Conservation (phyloP, 2,888 invertebrate species). For the Agriopis marginaria region DNA sequence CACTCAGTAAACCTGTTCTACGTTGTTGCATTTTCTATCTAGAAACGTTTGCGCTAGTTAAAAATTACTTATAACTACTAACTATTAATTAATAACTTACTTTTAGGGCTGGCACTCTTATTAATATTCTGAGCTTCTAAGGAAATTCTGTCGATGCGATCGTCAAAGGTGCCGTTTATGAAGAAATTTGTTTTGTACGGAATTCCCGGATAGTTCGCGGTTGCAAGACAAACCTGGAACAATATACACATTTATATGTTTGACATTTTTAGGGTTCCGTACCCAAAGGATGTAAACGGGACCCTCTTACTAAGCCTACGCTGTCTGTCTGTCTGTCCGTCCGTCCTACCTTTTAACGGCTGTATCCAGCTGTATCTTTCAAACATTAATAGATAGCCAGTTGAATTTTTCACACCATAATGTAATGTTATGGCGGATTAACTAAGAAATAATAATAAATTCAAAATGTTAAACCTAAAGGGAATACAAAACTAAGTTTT, state of each 20-base stretch:
- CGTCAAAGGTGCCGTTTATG: conserved; percentile 67
- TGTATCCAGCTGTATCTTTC: too few relatives aligned
- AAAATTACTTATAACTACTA: not conserved
- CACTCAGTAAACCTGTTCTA: not conserved
- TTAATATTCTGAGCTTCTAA: conserved; percentile 65
- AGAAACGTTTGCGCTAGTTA: not conserved
- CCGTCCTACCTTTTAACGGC: too few relatives aligned
- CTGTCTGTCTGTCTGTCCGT: too few relatives aligned
- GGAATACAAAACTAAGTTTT: too few relatives aligned
- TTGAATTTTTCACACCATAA: too few relatives aligned
- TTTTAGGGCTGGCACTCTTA: conserved; percentile 64
- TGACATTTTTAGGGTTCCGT: not conserved
- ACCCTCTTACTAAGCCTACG: too few relatives aligned
- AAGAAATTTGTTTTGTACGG: conserved; percentile 79
- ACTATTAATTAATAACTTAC: conserved; percentile 55
- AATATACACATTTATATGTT: not conserved
- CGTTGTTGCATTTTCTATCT: not conserved
- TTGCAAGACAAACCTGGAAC: conserved; percentile 90
- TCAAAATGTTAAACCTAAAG: too few relatives aligned
- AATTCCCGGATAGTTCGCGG: conserved; percentile 91
- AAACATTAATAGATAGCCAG: too few relatives aligned
- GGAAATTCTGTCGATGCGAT: conserved; percentile 62
- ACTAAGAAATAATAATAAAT: too few relatives aligned
- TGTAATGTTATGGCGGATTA: too few relatives aligned
- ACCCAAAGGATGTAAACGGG: not conserved